These are phyloP conservation scores for Spicauda simplicius DNA, from an alignment of 2,888 invertebrate species.

Conservation along the genomic window DNA sequence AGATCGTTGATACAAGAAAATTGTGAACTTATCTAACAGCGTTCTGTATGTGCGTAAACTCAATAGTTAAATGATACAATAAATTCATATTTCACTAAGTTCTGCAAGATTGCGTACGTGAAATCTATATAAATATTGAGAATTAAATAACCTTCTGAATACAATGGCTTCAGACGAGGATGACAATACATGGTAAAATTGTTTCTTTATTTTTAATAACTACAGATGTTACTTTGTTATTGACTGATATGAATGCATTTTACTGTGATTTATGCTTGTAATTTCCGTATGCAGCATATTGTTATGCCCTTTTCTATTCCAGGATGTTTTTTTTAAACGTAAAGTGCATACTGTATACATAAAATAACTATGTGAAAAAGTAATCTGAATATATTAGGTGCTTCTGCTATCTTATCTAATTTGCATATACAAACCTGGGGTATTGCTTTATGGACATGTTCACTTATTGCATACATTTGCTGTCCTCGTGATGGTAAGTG, in stretches of 20 bases:
- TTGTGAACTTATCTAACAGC: neutral
- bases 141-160: conserved; percentile 4
- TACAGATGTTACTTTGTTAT: neutral
- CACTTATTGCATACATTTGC: no score
- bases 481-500: no score
- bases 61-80: neutral
- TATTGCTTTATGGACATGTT: no score
- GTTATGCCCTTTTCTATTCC: neutral
- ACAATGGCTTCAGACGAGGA: conserved; percentile 86
- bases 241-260: neutral
- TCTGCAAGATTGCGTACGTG: conserved; percentile 5
- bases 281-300: neutral
- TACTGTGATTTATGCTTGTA: no score
- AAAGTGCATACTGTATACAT: neutral
- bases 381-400: neutral
- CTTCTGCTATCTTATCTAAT: neutral
- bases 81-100: neutral
- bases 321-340: neutral
- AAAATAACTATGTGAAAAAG: neutral
- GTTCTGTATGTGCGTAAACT: neutral
- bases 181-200: conserved; percentile 86
- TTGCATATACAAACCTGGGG: neutral
- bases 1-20: neutral
- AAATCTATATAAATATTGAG: conserved; percentile 1
- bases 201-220: neutral